phyloP scores from a whole-genome alignment of 2,113 vertebrate species.

The Neoarius graeffei region DNA sequence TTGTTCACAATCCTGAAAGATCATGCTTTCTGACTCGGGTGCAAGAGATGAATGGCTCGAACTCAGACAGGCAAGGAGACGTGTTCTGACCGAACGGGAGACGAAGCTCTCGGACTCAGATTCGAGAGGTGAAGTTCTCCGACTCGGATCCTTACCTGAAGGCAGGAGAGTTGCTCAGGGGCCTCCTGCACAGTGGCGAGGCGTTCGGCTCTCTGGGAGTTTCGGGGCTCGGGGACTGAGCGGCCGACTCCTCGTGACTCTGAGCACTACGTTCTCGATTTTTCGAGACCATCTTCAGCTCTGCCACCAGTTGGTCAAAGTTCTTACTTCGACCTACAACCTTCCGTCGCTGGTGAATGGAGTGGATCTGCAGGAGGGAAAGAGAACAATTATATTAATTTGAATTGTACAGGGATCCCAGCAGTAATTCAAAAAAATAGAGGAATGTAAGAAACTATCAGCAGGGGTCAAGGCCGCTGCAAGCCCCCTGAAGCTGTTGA shows the following conservation, averaged over 20 bases:
- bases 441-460: too few species aligned
- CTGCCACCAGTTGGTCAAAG: conserved; percentile 89
- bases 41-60: too few species aligned
- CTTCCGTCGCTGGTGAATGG: conserved; percentile 88
- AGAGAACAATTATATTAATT: neutral
- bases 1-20: neutral
- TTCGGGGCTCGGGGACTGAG: conserved; percentile 67
- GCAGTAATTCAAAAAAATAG: too few species aligned
- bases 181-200: conserved; percentile 74
- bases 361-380: conserved; percentile 81
- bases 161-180: conserved; percentile 75
- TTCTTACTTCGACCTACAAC: conserved; percentile 87
- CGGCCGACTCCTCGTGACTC: conserved; percentile 66
- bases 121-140: neutral
- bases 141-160: conserved; percentile 71
- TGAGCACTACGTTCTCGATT: conserved; percentile 79
- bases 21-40: neutral
- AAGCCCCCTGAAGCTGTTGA: too few species aligned
- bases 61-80: neutral
- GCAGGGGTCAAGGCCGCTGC: too few species aligned
- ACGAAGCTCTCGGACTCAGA: neutral
- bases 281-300: conserved; percentile 82
- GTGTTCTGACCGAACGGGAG: neutral
- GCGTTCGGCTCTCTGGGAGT: conserved; percentile 56
- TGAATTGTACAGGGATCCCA: too few species aligned